Conservation (phyloP, 2,113 vertebrate genomes). For the Dasypus novemcinctus region DNA sequence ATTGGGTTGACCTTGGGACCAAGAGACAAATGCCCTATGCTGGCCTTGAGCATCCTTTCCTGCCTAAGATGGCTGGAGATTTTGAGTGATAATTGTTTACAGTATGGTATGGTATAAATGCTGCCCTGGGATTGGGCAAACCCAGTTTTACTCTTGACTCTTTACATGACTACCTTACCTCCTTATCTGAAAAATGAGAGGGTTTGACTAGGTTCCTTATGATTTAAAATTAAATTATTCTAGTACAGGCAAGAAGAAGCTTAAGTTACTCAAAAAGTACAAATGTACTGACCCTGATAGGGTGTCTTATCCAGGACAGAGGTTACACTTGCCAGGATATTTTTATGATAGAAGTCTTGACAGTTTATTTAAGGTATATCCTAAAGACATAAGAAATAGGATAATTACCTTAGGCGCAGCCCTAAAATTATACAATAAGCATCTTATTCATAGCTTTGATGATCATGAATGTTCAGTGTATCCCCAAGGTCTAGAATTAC, state of each 20-base stretch:
- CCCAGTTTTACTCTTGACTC: not conserved
- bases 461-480: not conserved
- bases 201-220: not conserved
- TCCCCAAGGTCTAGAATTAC: conserved; percentile 7
- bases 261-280: not conserved
- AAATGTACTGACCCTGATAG: not conserved
- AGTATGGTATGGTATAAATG: not conserved
- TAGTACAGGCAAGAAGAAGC: not conserved
- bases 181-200: not conserved
- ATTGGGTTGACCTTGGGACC: not conserved
- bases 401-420: not conserved
- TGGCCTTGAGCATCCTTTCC: not conserved
- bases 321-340: not conserved
- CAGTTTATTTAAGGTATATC: not conserved
- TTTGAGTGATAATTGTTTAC: not conserved
- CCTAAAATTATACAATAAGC: not conserved
- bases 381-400: not conserved
- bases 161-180: not conserved
- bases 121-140: not conserved
- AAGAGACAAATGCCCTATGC: not conserved
- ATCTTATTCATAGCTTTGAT: not conserved
- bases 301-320: too few species aligned
- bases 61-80: not conserved
- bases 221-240: not conserved
- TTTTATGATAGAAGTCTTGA: not conserved